A percentile compares a stretch with the other conserved stretches of the same genome.
Conservation (phyloP, 1,140 invertebrate genomes). For the Dreissena polymorpha region DNA sequence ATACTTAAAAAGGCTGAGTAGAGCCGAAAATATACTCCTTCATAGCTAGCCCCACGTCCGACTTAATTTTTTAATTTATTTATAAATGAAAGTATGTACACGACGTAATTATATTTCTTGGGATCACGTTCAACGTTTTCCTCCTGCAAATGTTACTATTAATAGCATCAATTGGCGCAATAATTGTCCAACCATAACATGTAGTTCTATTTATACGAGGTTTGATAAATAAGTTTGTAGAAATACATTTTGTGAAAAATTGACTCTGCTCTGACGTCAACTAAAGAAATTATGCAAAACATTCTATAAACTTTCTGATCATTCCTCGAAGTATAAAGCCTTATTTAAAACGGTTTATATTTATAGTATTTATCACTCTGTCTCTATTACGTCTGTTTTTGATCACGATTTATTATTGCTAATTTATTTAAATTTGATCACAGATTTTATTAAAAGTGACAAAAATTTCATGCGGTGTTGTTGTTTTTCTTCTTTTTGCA, state of each 20-base stretch:
- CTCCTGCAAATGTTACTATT: no score
- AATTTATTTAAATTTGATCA: not conserved
- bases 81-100: not conserved
- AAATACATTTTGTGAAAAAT: not conserved
- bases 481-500: not conserved
- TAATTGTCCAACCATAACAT: not conserved
- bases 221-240: not conserved
- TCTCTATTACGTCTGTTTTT: not conserved
- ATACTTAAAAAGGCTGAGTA: not conserved
- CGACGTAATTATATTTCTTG: no score
- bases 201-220: not conserved
- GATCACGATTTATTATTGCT: not conserved
- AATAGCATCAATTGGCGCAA: not conserved
- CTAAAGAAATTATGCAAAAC: not conserved
- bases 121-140: no score
- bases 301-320: not conserved
- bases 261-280: not conserved
- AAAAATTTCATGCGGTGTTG: not conserved
- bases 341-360: not conserved
- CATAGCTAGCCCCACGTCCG: no score
- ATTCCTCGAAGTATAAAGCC: not conserved
- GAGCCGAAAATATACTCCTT: not conserved
- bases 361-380: slow-evolving; percentile 7
- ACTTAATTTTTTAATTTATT: not conserved
- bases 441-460: not conserved